Evolutionary conservation across 2,113 vertebrate species (phyloP).

Genomic region (Platysternon megacephalum): DNA sequence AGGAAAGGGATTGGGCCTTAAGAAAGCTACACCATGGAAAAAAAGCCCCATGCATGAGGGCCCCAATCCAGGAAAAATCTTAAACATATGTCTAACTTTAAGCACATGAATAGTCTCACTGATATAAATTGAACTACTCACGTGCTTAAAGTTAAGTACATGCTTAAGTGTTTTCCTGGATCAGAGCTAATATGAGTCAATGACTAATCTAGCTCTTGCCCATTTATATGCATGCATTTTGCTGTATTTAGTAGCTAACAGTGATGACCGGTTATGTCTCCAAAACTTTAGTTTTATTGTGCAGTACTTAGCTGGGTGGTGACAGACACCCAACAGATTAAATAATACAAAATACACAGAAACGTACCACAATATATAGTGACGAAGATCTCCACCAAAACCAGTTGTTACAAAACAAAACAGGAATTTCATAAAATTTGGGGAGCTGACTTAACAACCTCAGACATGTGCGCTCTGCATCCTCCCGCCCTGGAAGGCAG

Average conservation of each 20-base stretch:
- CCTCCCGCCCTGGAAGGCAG: background rate
- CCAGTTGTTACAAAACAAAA: background rate
- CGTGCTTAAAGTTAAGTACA: background rate
- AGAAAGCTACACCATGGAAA: background rate
- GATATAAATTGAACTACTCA: background rate
- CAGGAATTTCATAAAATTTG: background rate
- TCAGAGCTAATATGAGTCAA: background rate
- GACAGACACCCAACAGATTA: background rate
- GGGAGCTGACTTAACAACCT: background rate
- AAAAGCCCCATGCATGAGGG: background rate
- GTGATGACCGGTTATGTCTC: background rate
- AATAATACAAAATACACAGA: background rate
- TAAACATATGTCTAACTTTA: slow-evolving; percentile 5
- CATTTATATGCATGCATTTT: background rate
- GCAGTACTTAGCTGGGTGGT: background rate
- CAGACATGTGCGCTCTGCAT: background rate
- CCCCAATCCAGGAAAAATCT: background rate
- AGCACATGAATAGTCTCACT: background rate
- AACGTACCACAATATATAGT: background rate
- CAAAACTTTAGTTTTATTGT: background rate
- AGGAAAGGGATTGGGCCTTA: background rate
- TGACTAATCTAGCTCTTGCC: background rate
- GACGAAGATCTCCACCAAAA: background rate
- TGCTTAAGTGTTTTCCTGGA: background rate
- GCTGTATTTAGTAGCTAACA: background rate